Evolutionary conservation across 2,113 vertebrate species (phyloP), one percentile per base, ranked within the genome.

Genomic region (Phrynosoma platyrhinos): DNA sequence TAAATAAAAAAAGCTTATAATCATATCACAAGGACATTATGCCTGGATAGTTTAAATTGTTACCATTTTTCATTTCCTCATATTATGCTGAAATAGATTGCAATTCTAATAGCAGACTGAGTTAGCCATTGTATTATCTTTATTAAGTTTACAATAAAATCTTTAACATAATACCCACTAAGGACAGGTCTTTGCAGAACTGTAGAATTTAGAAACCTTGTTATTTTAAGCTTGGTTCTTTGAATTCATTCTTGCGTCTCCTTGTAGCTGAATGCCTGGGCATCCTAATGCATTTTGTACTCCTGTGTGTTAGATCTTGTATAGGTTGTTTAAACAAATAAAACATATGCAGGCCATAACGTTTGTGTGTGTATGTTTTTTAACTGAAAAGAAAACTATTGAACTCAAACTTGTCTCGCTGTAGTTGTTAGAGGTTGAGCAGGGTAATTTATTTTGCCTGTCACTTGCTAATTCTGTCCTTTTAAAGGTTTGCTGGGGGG

Each of bases 401-500:
- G 0, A 85, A 40, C 71, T 1, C 12, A 40, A 64, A 53, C 12
- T 27, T 74, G 18, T n/a, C 83, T 88, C 79, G 6, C n/a, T n/a
- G 32, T 1, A 36, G 1, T 0, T 0, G 8, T 27, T 30, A 81
- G 81, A 2, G 5, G 20, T 47, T 12, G 55, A 84, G 85, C 79
- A 79, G 21, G 52, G 8, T 4, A 27, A 21, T 78, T 89, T 90
- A 40, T 72, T 89, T 32, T 62, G 81, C n/a, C 0, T 74, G 4
- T 47, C 40, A 77, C 32, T 36, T 12, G 86, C 42, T 84, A 69
- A 23, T 86, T 90, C 68, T 84, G 5, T 16, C 9, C 9, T 86
- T 92, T 90, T 53, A 66, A 87, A 84, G 32, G 27, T 82, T 47
- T 40, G 85, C 86, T 12, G 90, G 85, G 81, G 84, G 47, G 2